Evolutionary conservation across 2,797 vertebrate species (phyloP).

Genomic region (Eupleurogrammus muticus): DNA sequence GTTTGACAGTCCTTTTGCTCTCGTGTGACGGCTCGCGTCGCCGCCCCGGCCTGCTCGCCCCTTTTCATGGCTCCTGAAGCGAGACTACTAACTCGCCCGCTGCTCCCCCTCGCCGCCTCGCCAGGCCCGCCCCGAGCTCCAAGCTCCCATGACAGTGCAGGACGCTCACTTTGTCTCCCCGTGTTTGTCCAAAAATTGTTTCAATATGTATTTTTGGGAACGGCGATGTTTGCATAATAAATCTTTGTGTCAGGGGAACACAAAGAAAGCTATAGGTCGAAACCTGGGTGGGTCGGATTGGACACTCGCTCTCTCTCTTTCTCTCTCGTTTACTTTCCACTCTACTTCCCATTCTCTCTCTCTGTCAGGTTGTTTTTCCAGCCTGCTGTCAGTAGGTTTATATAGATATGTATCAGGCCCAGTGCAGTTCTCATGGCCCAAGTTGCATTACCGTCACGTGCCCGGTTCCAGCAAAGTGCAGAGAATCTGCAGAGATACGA

Average conservation of each 20-base stretch:
- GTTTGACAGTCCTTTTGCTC: conserved; percentile 72
- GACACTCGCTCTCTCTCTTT: conserved; percentile 41
- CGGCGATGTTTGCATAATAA: conserved; percentile 84
- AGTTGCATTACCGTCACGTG: conserved; percentile 6
- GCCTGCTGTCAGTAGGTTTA: conserved; percentile 68
- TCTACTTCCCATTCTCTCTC: conserved; percentile 69
- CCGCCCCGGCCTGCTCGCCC: conserved; percentile 63
- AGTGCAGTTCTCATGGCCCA: conserved; percentile 31
- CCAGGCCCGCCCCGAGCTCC: conserved; percentile 61
- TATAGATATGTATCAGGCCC: conserved; percentile 58
- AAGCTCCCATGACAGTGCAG: conserved; percentile 76
- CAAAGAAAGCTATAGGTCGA: conserved; percentile 77
- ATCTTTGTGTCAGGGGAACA: conserved; percentile 83
- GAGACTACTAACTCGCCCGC: conserved; percentile 76
- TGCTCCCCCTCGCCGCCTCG: conserved; percentile 37
- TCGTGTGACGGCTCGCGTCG: conserved; percentile 58
- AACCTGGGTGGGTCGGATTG: conserved; percentile 73
- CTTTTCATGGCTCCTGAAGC: conserved; percentile 81
- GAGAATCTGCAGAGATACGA: conserved; percentile 27
- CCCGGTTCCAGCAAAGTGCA: conserved; percentile 12
- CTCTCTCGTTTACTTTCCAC: conserved; percentile 51
- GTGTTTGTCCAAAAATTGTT: conserved; percentile 84
- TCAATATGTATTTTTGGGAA: conserved; percentile 87
- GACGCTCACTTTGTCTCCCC: conserved; percentile 78
- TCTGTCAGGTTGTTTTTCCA: conserved; percentile 75